These are phyloP conservation scores for Hoplias malabaricus DNA, from an alignment of 2,113 vertebrate species.

Conservation along the genomic window DNA sequence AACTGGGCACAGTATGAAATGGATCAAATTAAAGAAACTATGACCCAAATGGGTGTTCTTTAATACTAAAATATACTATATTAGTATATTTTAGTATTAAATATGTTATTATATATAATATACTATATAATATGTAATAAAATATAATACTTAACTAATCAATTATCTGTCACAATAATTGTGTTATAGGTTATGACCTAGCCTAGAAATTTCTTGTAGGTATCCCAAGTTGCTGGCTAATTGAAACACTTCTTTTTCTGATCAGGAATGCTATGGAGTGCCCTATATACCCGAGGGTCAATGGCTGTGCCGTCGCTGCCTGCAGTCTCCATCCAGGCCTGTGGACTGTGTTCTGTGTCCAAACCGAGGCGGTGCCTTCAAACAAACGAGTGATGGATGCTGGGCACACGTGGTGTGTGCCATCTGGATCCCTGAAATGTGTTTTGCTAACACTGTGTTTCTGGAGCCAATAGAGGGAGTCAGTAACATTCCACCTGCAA, in stretches of 20 bases:
- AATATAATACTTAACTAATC: too few species aligned
- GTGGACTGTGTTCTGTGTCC: conserved; percentile 97
- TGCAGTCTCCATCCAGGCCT: conserved; percentile 91
- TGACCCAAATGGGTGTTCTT: too few species aligned
- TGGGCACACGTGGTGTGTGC: conserved; percentile 98
- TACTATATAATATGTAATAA: too few species aligned
- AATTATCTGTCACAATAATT: not conserved
- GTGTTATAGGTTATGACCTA: not conserved
- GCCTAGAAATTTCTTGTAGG: not conserved
- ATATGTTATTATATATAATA: too few species aligned
- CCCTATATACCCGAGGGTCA: conserved; percentile 97
- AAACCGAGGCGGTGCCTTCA: conserved; percentile 96
- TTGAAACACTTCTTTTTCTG: not conserved
- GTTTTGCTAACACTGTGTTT: conserved; percentile 97
- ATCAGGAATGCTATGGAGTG: conserved; percentile 92
- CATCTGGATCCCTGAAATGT: conserved; percentile 98
- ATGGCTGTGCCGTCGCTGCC: conserved; percentile 96
- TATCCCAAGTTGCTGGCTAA: not conserved
- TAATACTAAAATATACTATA: too few species aligned
- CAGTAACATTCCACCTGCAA: conserved; percentile 89
- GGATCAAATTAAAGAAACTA: too few species aligned
- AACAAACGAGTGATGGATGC: conserved; percentile 93
- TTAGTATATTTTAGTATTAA: too few species aligned
- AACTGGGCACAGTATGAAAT: too few species aligned
- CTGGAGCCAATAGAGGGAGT: conserved; percentile 95